A percentile compares a stretch with the other conserved stretches of the same genome.
phyloP scores from a whole-genome alignment of 2,888 invertebrate species.

The Ariolimax columbianus region DNA sequence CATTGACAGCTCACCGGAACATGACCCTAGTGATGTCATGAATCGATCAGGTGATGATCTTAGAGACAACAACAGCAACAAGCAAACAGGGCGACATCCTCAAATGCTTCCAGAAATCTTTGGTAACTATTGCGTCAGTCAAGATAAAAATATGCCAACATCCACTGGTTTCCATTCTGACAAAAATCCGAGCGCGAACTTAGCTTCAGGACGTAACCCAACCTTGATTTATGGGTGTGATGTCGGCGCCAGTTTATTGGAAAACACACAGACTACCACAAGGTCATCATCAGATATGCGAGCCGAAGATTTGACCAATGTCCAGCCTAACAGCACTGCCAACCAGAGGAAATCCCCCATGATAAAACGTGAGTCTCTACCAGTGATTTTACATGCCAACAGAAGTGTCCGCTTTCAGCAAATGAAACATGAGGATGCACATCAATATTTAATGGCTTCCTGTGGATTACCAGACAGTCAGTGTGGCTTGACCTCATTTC shows the following conservation, averaged over 20 bases:
- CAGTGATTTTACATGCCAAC: background rate
- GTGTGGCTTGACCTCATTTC: background rate
- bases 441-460: background rate
- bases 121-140: background rate
- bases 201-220: background rate
- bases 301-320: no score
- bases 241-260: background rate
- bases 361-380: constrained; percentile 16
- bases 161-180: background rate
- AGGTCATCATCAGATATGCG: background rate
- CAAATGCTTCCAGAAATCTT: background rate
- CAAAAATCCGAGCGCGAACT: no score
- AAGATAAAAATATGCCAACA: background rate
- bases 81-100: background rate
- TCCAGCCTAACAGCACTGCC: background rate
- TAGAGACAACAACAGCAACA: background rate
- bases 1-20: background rate
- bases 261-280: background rate
- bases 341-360: constrained; percentile 20
- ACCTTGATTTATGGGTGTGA: background rate
- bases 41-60: background rate
- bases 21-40: background rate
- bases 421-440: background rate
- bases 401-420: constrained; percentile 2
- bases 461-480: background rate